Conservation (phyloP, 37 sponge, comb jelly and placozoan genomes). For the Diacarnus erythraeanus region DNA sequence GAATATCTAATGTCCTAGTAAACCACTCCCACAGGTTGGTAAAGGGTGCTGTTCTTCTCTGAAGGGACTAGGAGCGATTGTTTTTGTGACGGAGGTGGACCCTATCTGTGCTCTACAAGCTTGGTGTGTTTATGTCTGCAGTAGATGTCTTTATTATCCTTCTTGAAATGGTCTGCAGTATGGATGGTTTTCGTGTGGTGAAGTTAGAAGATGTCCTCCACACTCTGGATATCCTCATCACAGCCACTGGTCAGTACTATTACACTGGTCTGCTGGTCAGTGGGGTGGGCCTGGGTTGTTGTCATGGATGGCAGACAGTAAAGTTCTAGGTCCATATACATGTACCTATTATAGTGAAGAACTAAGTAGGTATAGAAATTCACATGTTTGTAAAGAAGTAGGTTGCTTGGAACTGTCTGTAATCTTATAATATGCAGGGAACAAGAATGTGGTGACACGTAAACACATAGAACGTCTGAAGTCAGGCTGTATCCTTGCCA, state of each 20-base stretch:
- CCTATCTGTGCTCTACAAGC: conserved; percentile 97
- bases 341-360: neutral
- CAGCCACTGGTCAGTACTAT: conserved; percentile 78
- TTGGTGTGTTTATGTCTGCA: conserved; percentile 42
- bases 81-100: conserved; percentile 86
- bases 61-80: conserved; percentile 74
- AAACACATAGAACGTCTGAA: conserved; percentile 83
- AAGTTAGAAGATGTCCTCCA: conserved; percentile 74
- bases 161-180: conserved; percentile 22
- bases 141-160: neutral
- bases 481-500: conserved; percentile 76
- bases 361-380: neutral
- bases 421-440: conserved; percentile 37
- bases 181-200: conserved; percentile 88
- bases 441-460: conserved; percentile 69
- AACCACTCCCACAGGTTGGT: conserved; percentile 65
- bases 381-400: neutral
- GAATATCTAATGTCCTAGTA: too few species aligned
- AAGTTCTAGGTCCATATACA: too few species aligned
- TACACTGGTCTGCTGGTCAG: too few species aligned
- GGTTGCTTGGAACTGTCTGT: neutral
- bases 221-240: conserved; percentile 79
- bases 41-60: conserved; percentile 87
- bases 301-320: too few species aligned
- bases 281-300: too few species aligned